These are phyloP conservation scores for Leptinotarsa rubiginosa DNA, from an alignment of 2,888 invertebrate species.

Conservation along the genomic window DNA sequence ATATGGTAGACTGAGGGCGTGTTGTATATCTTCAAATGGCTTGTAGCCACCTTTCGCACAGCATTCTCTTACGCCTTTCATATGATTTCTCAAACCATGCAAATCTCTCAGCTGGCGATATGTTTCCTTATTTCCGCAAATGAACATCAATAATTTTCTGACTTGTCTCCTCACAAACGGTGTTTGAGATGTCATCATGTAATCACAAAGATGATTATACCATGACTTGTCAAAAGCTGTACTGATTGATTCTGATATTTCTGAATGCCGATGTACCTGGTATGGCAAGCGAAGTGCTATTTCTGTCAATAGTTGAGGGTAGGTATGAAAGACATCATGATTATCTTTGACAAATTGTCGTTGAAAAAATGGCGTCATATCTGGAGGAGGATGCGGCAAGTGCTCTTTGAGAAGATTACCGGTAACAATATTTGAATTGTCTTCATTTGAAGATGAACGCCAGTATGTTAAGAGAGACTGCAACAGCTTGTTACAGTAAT, in stretches of 20 bases:
- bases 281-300: conserved; percentile 94
- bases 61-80: conserved; percentile 73
- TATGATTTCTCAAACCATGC: conserved; percentile 90
- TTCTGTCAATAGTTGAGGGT: conserved; percentile 94
- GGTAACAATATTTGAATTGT: conserved; percentile 62
- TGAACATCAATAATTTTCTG: conserved; percentile 88
- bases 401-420: conserved; percentile 85
- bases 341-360: conserved; percentile 93
- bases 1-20: conserved; percentile 77
- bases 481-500: conserved; percentile 78
- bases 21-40: conserved; percentile 64
- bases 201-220: conserved; percentile 86
- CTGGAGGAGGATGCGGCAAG: conserved; percentile 84
- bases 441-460: conserved; percentile 71
- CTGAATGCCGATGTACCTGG: conserved; percentile 87
- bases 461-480: conserved; percentile 79
- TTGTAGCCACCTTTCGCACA: conserved; percentile 71
- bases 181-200: conserved; percentile 87
- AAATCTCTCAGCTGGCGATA: conserved; percentile 94
- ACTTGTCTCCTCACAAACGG: conserved; percentile 90
- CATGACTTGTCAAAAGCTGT: conserved; percentile 73
- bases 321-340: conserved; percentile 93
- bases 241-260: conserved; percentile 65
- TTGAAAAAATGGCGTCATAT: conserved; percentile 96
- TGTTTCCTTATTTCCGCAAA: conserved; percentile 95